Evolutionary conservation across 2,888 invertebrate genomes (phyloP).

Genomic region (Torymus aiolomorphi): DNA sequence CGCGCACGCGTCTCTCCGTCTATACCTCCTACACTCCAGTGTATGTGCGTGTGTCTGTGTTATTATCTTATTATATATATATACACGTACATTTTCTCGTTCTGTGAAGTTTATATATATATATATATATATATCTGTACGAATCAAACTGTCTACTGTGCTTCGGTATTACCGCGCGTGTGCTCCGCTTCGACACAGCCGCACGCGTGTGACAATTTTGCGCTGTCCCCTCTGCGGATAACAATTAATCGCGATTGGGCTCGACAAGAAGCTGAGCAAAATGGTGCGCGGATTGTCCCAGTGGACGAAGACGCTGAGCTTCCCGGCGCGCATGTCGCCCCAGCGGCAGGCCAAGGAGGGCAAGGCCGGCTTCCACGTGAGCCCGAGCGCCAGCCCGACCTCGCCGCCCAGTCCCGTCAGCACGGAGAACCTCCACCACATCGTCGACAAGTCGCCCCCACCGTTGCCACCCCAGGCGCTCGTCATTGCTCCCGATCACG

Average conservation of each 20-base stretch:
- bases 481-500: slow-evolving; percentile 69
- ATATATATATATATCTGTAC: too few relatives aligned
- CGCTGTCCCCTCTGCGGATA: too few relatives aligned
- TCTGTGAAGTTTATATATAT: too few relatives aligned
- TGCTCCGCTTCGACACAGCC: neutral
- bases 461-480: too few relatives aligned
- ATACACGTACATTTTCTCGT: too few relatives aligned
- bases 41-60: neutral
- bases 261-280: slow-evolving; percentile 65
- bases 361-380: slow-evolving; percentile 71
- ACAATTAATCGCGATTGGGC: too few relatives aligned
- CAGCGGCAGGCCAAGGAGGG: slow-evolving; percentile 86
- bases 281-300: slow-evolving; percentile 93
- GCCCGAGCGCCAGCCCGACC: slow-evolving; percentile 77
- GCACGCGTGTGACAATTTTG: too few relatives aligned
- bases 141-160: too few relatives aligned
- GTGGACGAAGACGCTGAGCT: slow-evolving; percentile 94
- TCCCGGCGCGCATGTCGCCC: slow-evolving; percentile 89
- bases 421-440: slow-evolving; percentile 57
- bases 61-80: neutral
- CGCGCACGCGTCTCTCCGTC: slow-evolving; percentile 39
- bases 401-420: slow-evolving; percentile 72
- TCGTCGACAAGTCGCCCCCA: slow-evolving; percentile 67
- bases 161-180: neutral
- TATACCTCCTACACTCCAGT: neutral